A percentile compares a stretch with the other conserved stretches of the same genome.
phyloP scores from a whole-genome alignment of 1,140 invertebrate species.

The Cydia strobilella region DNA sequence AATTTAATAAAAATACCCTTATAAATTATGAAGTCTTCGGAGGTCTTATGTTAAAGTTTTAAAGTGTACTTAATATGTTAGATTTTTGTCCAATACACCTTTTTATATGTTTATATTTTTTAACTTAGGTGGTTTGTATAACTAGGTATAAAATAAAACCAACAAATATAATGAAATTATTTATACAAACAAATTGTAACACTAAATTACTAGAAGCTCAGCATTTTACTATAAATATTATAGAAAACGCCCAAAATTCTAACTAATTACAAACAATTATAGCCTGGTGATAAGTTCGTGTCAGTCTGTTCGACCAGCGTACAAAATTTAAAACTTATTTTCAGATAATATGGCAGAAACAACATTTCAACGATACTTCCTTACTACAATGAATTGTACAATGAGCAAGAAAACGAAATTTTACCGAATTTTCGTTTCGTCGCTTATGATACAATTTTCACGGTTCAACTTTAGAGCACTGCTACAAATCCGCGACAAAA shows the following conservation, averaged over 20 bases:
- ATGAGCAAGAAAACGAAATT: background rate
- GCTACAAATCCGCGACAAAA: constrained; percentile 19
- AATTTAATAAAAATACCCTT: too few relatives aligned
- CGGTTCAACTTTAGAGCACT: background rate
- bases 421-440: background rate
- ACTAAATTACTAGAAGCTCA: constrained; percentile 13
- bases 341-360: constrained; percentile 28
- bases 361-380: constrained; percentile 24
- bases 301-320: constrained; percentile 12
- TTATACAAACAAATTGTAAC: constrained; percentile 22
- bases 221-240: constrained; percentile 68
- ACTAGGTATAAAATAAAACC: constrained; percentile 12
- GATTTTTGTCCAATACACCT: too few relatives aligned
- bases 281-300: constrained; percentile 21
- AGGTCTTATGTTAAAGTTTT: too few relatives aligned
- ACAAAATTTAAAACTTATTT: constrained; percentile 19
- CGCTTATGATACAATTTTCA: background rate
- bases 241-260: constrained; percentile 48
- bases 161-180: constrained; percentile 5
- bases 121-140: background rate
- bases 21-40: too few relatives aligned
- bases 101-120: too few relatives aligned
- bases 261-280: constrained; percentile 10
- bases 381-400: background rate
- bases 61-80: too few relatives aligned